These are phyloP conservation scores for Himalopsyche phryganea DNA, from an alignment of 1,140 invertebrate genomes.

Conservation along the genomic window DNA sequence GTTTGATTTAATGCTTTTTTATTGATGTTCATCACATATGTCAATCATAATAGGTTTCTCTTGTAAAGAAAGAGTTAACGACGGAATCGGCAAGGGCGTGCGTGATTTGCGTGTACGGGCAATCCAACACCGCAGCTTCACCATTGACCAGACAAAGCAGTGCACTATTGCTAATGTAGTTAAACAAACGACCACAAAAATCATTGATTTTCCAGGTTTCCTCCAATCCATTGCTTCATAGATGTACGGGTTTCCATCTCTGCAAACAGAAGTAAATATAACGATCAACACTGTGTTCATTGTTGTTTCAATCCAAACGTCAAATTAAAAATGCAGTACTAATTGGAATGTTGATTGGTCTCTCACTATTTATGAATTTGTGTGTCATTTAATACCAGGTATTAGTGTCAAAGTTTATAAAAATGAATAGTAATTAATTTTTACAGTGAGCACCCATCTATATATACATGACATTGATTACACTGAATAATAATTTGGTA, in stretches of 20 bases:
- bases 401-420: no score
- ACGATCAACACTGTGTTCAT: no score
- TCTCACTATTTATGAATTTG: no score
- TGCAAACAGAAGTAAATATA: slow-evolving; percentile 41
- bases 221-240: slow-evolving; percentile 69
- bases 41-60: slow-evolving; percentile 26
- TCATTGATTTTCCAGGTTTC: slow-evolving; percentile 34
- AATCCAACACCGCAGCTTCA: slow-evolving; percentile 3
- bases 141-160: slow-evolving; percentile 5
- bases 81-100: background rate
- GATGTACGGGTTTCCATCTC: slow-evolving; percentile 60
- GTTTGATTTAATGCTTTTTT: no score
- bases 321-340: no score
- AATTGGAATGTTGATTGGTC: no score
- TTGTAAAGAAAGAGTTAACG: slow-evolving; percentile 4
- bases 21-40: background rate
- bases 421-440: no score
- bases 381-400: no score
- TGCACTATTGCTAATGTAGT: slow-evolving; percentile 4
- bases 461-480: no score
- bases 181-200: slow-evolving; percentile 6
- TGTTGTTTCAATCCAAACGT: no score
- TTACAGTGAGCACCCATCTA: no score
- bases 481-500: no score
- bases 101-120: background rate